phyloP scores from a whole-genome alignment of 2,888 invertebrate species.

The Venustoraphidia nigricollis region DNA sequence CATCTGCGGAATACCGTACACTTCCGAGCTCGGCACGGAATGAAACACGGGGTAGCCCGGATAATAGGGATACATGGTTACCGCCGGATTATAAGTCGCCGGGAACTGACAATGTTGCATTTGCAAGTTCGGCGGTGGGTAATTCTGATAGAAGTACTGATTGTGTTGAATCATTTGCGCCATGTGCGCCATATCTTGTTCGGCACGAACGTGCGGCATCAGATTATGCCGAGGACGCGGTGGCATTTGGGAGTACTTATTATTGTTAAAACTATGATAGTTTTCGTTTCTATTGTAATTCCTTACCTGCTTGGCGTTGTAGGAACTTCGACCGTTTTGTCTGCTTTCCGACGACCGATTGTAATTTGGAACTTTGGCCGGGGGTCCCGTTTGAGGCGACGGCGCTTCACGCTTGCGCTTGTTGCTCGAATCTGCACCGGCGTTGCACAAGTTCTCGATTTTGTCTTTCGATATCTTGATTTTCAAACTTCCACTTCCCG shows the following conservation, averaged over 20 bases:
- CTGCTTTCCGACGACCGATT: constrained; percentile 18
- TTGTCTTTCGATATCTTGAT: constrained; percentile 70
- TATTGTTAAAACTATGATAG: constrained; percentile 10
- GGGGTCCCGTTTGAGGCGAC: constrained; percentile 12
- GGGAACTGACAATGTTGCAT: background rate
- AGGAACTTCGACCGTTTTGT: constrained; percentile 25
- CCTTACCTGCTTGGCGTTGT: constrained; percentile 24
- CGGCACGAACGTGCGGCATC: constrained; percentile 23
- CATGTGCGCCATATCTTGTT: constrained; percentile 10
- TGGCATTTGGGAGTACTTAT: constrained; percentile 1
- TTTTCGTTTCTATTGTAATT: constrained; percentile 15
- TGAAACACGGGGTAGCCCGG: constrained; percentile 21
- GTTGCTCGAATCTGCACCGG: constrained; percentile 16
- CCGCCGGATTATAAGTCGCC: background rate
- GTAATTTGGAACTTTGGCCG: constrained; percentile 16
- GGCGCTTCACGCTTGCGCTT: constrained; percentile 26
- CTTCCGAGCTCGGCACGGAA: constrained; percentile 14
- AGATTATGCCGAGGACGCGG: background rate
- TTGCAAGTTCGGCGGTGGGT: constrained; percentile 5
- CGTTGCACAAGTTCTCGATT: constrained; percentile 30
- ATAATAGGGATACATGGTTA: constrained; percentile 12
- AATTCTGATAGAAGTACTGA: constrained; percentile 6
- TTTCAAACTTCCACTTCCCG: constrained; percentile 36
- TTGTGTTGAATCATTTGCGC: constrained; percentile 10
- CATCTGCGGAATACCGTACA: constrained; percentile 17